phyloP scores from a whole-genome alignment of 2,113 vertebrate genomes.

The Capreolus pygargus region DNA sequence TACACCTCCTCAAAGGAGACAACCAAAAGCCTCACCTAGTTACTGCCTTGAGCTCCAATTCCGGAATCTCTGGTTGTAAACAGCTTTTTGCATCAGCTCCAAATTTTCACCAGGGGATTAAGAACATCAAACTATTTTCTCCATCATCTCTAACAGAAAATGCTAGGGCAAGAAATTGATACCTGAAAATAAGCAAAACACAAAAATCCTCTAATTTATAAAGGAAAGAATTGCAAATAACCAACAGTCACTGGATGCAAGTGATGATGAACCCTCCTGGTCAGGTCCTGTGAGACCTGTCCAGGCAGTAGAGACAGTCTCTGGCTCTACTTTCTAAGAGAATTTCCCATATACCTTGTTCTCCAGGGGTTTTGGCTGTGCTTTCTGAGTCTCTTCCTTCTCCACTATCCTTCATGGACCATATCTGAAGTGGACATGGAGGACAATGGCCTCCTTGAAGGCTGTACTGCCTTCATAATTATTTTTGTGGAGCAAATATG shows the following conservation, averaged over 20 bases:
- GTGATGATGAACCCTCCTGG: not conserved
- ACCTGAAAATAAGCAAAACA: not conserved
- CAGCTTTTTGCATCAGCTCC: not conserved
- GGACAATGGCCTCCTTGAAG: not conserved
- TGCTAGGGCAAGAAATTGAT: not conserved
- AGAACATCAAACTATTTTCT: not conserved
- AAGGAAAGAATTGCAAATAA: not conserved
- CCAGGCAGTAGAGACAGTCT: fast-evolving
- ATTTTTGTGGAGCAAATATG: not conserved
- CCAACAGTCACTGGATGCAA: not conserved
- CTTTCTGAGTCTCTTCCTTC: not conserved
- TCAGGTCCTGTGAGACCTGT: not conserved
- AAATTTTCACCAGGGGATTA: not conserved
- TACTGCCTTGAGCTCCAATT: not conserved
- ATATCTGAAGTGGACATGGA: not conserved
- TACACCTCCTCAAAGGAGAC: not conserved
- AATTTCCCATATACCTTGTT: not conserved
- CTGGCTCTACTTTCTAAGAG: not conserved
- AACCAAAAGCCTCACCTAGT: not conserved
- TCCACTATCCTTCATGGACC: not conserved
- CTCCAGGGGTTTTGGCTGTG: not conserved
- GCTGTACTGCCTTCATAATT: not conserved
- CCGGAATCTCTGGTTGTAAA: not conserved
- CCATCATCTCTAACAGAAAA: not conserved
- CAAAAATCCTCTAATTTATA: not conserved